phyloP scores from a whole-genome alignment of 2,888 invertebrate species.

The Hecatera dysodea region DNA sequence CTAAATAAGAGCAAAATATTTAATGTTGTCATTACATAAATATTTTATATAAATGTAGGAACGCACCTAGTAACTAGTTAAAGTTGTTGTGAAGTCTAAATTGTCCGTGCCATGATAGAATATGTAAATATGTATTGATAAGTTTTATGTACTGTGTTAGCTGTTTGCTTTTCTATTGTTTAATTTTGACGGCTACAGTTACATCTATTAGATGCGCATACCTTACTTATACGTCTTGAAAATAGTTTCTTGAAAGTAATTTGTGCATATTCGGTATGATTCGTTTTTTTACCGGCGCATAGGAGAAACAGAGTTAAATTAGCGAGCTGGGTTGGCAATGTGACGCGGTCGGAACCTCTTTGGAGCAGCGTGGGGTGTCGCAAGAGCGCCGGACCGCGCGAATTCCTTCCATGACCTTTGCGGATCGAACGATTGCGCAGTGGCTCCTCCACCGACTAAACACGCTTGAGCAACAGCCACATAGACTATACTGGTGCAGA shows the following conservation, averaged over 20 bases:
- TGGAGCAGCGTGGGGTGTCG: slow-evolving; percentile 82
- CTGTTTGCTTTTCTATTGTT: slow-evolving; percentile 78
- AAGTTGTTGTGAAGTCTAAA: slow-evolving; percentile 58
- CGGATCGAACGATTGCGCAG: slow-evolving; percentile 89
- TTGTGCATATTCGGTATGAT: slow-evolving; percentile 29
- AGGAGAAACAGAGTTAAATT: slow-evolving; percentile 57
- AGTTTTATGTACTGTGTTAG: slow-evolving; percentile 73
- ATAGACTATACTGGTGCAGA: slow-evolving; percentile 73
- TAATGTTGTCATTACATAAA: background rate
- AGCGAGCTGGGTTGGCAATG: slow-evolving; percentile 67
- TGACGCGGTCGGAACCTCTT: slow-evolving; percentile 78
- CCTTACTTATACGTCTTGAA: slow-evolving; percentile 14
- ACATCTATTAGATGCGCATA: slow-evolving; percentile 20
- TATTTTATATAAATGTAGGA: slow-evolving; percentile 13
- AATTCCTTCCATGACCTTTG: slow-evolving; percentile 91
- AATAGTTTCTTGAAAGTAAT: slow-evolving; percentile 38
- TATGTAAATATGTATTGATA: slow-evolving; percentile 78
- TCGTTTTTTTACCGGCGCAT: slow-evolving; percentile 63
- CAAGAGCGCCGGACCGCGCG: slow-evolving; percentile 88
- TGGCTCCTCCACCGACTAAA: slow-evolving; percentile 86
- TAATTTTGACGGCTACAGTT: slow-evolving; percentile 34
- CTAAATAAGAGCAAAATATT: slow-evolving; percentile 20
- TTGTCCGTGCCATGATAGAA: slow-evolving; percentile 67
- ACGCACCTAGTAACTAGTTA: slow-evolving; percentile 19
- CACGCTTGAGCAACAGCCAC: slow-evolving; percentile 87